Conservation (phyloP, 2,113 vertebrate genomes). For the Colius striatus region DNA sequence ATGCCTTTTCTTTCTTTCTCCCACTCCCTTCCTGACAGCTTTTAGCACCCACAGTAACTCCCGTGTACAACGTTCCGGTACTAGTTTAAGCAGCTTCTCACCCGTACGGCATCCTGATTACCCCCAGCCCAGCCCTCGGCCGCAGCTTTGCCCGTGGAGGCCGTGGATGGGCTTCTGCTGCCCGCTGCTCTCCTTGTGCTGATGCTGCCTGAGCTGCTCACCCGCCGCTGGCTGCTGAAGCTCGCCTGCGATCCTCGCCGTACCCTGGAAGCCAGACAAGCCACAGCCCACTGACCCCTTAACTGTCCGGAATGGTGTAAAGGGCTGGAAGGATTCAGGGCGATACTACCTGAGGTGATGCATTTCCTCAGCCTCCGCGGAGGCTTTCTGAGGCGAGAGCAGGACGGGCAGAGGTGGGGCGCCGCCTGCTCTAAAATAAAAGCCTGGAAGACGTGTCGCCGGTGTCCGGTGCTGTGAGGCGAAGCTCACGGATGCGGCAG, state of each 20-base stretch:
- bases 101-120: neutral
- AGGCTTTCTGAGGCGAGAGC: too few species aligned
- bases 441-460: too few species aligned
- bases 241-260: neutral
- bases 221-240: neutral
- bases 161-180: neutral
- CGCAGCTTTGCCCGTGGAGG: neutral
- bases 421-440: too few species aligned
- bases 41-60: fast-evolving
- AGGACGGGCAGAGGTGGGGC: neutral
- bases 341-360: neutral
- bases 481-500: neutral
- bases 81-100: neutral
- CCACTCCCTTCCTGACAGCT: neutral
- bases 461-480: too few species aligned
- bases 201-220: neutral
- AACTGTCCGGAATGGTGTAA: neutral
- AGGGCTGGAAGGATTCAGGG: too few species aligned
- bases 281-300: neutral
- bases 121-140: neutral
- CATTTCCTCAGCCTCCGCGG: neutral
- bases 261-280: neutral
- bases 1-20: neutral
- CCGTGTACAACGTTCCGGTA: neutral
- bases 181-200: neutral